Conservation (phyloP, 92 coral and sea anemone genomes). For the Porites evermanni region DNA sequence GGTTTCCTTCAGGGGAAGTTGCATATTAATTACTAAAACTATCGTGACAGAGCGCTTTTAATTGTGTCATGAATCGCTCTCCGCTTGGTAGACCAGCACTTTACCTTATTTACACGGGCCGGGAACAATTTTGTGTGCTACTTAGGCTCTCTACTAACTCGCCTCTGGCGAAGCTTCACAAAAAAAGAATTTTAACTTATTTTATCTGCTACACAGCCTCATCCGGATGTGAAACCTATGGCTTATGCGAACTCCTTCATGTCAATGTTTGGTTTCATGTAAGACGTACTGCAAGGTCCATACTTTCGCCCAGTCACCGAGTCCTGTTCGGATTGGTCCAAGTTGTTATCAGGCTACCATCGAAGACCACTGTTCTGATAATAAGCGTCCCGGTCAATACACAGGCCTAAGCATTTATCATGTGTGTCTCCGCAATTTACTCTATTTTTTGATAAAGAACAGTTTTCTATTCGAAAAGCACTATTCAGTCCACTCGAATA, state of each 20-base stretch:
- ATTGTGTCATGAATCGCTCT: no score
- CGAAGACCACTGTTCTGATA: background rate
- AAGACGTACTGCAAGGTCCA: slow-evolving; percentile 12
- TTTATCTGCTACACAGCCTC: slow-evolving; percentile 74
- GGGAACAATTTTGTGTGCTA: no score
- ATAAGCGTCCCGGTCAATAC: background rate
- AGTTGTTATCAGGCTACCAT: slow-evolving; percentile 9
- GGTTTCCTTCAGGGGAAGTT: no score
- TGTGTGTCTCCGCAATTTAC: background rate
- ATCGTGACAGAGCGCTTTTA: no score
- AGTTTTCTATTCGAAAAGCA: background rate
- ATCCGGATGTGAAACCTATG: slow-evolving; percentile 98
- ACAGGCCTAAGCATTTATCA: background rate
- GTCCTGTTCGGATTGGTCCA: background rate
- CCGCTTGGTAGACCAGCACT: no score
- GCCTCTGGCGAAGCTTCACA: no score
- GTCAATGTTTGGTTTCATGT: slow-evolving; percentile 97
- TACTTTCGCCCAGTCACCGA: background rate
- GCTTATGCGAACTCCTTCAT: slow-evolving; percentile 95
- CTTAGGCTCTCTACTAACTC: no score
- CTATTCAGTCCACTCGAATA: background rate
- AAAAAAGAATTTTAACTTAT: no score
- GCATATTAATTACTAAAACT: no score
- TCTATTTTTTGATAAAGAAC: no score
- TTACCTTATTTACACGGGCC: no score